Evolutionary conservation across 1,140 invertebrate genomes (phyloP), one percentile per base, ranked within the genome.

Genomic region (Schmidtea mediterranea): DNA sequence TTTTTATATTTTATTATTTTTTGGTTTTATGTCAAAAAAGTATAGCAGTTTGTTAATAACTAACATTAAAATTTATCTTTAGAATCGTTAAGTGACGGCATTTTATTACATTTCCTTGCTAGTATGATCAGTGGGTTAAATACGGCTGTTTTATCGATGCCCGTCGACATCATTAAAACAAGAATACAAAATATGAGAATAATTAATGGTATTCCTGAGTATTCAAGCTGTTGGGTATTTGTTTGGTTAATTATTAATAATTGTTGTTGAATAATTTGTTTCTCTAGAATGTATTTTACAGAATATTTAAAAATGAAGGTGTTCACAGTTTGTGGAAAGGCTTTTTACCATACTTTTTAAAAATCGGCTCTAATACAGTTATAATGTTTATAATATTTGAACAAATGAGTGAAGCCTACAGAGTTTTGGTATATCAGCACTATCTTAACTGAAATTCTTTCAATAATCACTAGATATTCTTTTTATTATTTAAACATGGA

Each of bases 371-470:
- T 0, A 90, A 98, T 66, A 98, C 92, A 0, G 87, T 97, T 2
- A 69, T 98, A 2, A 98, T 89, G 1, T 98, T 98, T 63, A 89
- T 98, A 51, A 80, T 94, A 69, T 66, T 98, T 41, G 92, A 97
- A 64, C 87, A 95, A 69, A 73, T 97, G 71, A 95, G 84, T 58
- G 62, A 58, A 22, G 55, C 56, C n/a, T 76, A 76, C 55, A 32
- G 24, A 38, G 16, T 12, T 6, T 32, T 32, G 26, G 10, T 32
- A 6, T 32, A 32, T 10, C 10, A 32, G 3, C 26, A 32, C 10
- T 6, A 32, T 6, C 10, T 3, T 6, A 32, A 32, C 3, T 32
- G 26, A 32, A 32, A 32, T 32, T 3, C 26, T 32, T 32, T 32
- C 26, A 32, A 32, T 32, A n/a, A n/a, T n/a, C n/a, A n/a, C n/a